phyloP scores from a whole-genome alignment of 1,140 invertebrate species.

The Bilobella aurantiaca region DNA sequence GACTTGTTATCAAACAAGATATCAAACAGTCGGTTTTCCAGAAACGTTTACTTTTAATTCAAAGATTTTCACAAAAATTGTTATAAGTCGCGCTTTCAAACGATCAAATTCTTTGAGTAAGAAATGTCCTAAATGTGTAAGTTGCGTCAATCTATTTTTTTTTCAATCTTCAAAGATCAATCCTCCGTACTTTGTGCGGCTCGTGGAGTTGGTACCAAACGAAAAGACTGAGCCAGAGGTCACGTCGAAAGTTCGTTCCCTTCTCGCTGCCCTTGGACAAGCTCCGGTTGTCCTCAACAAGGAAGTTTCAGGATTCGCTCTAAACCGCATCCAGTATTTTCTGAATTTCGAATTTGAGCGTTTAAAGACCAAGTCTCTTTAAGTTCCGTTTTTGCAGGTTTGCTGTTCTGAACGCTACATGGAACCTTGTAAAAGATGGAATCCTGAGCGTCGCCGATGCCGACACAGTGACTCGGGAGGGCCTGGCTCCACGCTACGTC shows the following conservation, averaged over 20 bases:
- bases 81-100: too few species aligned
- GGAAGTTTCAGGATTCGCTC: conserved; percentile 83
- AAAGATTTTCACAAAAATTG: too few species aligned
- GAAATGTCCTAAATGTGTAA: too few species aligned
- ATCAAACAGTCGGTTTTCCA: too few species aligned
- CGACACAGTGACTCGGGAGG: conserved; percentile 87
- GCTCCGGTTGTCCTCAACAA: conserved; percentile 70
- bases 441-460: conserved; percentile 77
- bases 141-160: neutral
- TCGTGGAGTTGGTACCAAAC: conserved; percentile 87
- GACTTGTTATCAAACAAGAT: too few species aligned
- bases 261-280: conserved; percentile 84
- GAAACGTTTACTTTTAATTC: too few species aligned
- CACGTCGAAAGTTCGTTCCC: conserved; percentile 52
- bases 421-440: conserved; percentile 72
- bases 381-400: conserved; percentile 50
- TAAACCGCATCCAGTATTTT: conserved; percentile 91
- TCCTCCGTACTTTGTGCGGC: conserved; percentile 87
- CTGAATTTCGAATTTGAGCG: too few species aligned
- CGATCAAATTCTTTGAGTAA: neutral
- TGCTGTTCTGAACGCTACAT: conserved; percentile 85
- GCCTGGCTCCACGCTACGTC: conserved; percentile 86
- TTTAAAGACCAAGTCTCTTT: too few species aligned
- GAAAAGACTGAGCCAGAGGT: conserved; percentile 72
- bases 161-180: conserved; percentile 54